Base-by-base conservation (phyloP, 2,888 invertebrate species). In the Apamea monoglypha region DNA sequence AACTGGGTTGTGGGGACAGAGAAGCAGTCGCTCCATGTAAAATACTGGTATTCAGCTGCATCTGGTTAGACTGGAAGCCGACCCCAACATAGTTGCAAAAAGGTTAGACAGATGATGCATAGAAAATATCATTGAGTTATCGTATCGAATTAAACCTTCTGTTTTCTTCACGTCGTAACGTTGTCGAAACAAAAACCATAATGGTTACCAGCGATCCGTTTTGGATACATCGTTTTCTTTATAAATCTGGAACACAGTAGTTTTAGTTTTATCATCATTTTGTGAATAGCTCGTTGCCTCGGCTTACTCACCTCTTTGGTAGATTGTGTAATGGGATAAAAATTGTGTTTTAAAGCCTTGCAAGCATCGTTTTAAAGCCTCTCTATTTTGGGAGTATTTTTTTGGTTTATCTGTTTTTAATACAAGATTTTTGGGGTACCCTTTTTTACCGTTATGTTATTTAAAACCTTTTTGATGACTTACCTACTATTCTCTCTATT, bases 231-330 rank as follows among this genome's bases (percentile, higher is more conserved):
- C 40, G n/a, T 78, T 80, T 80, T 50, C 1, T 69, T 63, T 32
- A 78, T 81, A 84, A 78, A 78, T 83, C 66, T 76, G 16, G 53
- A 50, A 70, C 64, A 69, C 64, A 73, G 70, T 87, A 75, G 70
- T 78, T 78, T 71, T 44, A 50, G 69, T 78, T 85, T 87, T 80
- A 80, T 78, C 78, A 80, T 74, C 18, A 44, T 79, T 85, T 78
- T 69, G 32, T 69, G 61, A 75, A 79, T 66, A 74, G 29, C 40
- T 79, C 82, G 50, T 63, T 29, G n/a, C 36, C 18, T 32, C 21
- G 6, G 12, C 21, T 70, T 75, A 78, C n/a, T 40, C 44, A 16
- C 18, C 21, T n/a, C 21, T 74, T 84, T 74, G 25, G 32, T 47
- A 18, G 29, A 36, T 64, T 47, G 21, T 59, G 59, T 78, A 75